Conservation (phyloP, 1,140 invertebrate genomes). For the Brachionus asplanchnoidis region DNA sequence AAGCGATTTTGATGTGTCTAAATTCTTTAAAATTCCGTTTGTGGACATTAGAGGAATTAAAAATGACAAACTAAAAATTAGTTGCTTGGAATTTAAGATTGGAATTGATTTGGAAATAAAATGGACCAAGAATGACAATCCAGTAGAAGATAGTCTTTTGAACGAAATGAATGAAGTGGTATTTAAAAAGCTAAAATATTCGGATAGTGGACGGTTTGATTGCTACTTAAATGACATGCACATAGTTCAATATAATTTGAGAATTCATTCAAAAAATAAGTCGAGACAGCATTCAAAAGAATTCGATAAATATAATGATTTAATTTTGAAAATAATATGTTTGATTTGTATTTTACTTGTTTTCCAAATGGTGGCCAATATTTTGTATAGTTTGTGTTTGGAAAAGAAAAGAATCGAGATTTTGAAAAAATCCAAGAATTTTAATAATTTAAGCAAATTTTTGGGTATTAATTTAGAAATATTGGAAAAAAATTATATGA, state of each 20-base stretch:
- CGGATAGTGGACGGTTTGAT: not conserved
- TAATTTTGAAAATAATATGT: not conserved
- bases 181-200: not conserved
- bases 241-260: not conserved
- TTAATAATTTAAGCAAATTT: not conserved
- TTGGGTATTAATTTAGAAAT: not conserved
- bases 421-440: not conserved
- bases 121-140: not conserved
- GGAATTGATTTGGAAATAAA: not conserved
- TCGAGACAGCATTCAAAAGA: not conserved
- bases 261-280: not conserved
- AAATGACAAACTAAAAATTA: not conserved
- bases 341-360: not conserved
- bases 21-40: not conserved
- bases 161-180: not conserved
- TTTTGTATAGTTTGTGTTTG: not conserved
- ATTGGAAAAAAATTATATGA: not conserved
- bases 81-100: not conserved
- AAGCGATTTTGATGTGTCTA: not conserved
- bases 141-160: not conserved
- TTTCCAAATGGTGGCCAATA: not conserved
- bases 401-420: not conserved
- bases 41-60: not conserved
- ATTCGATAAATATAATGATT: not conserved
- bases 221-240: not conserved